These are phyloP conservation scores for Chamaetylas fuelleborni DNA, from an alignment of 2,113 vertebrate genomes.

Conservation along the genomic window DNA sequence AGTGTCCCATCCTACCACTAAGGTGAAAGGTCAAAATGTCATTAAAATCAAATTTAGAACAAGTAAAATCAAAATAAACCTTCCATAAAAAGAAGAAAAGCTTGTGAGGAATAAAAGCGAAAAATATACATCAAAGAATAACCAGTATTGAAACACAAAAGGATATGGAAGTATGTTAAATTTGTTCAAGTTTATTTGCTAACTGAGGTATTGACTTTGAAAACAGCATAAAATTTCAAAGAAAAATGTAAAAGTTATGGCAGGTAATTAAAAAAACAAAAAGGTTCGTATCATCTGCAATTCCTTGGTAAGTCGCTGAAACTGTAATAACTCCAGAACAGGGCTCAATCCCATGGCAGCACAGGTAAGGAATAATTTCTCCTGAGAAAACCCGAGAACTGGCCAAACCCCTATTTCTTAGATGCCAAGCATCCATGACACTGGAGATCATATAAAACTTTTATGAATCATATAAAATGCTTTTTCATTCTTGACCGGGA, in stretches of 20 bases:
- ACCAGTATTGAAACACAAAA: not conserved
- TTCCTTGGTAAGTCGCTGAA: not conserved
- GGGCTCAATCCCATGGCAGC: not conserved
- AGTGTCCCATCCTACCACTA: not conserved
- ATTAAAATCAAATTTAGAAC: not conserved
- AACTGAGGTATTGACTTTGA: not conserved
- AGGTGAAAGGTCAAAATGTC: not conserved
- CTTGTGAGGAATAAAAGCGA: not conserved
- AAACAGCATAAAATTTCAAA: not conserved
- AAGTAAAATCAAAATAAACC: not conserved
- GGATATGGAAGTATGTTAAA: not conserved
- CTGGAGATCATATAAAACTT: not conserved
- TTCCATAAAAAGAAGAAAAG: not conserved
- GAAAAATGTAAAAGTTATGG: not conserved
- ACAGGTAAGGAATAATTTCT: not conserved
- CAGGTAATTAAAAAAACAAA: not conserved
- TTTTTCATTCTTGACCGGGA: not conserved
- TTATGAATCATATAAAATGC: not conserved
- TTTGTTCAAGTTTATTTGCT: not conserved
- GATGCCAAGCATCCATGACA: not conserved
- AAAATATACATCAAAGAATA: not conserved
- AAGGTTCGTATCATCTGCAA: not conserved
- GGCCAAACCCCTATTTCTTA: not conserved
- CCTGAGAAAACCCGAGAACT: not conserved
- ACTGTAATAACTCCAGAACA: not conserved